These are phyloP conservation scores for Lasioglossum albipes DNA, from an alignment of 1,140 invertebrate species.

Conservation along the genomic window DNA sequence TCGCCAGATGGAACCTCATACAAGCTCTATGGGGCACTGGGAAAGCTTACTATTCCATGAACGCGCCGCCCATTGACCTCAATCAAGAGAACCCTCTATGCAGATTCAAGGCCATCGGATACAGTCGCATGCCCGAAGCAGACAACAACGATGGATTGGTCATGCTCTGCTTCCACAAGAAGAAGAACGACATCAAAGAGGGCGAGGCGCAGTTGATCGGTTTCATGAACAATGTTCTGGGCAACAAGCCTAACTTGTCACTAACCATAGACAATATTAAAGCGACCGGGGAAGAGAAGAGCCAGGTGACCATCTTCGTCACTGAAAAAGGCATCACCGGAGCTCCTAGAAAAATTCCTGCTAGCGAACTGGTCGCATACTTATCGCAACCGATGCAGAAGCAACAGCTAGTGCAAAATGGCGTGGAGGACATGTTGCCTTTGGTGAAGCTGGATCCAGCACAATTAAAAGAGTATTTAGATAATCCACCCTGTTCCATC, in stretches of 20 bases:
- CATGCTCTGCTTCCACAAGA: slow-evolving; percentile 90
- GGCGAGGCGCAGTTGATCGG: slow-evolving; percentile 88
- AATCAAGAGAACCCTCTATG: slow-evolving; percentile 94
- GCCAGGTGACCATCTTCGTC: slow-evolving; percentile 89
- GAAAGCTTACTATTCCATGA: slow-evolving; percentile 88
- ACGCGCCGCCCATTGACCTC: slow-evolving; percentile 88
- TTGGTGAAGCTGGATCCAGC: slow-evolving; percentile 85
- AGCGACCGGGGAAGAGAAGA: slow-evolving; percentile 86
- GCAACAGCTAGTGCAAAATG: slow-evolving; percentile 85
- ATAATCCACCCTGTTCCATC: slow-evolving; percentile 91
- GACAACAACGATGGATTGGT: slow-evolving; percentile 94
- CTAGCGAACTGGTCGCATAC: slow-evolving; percentile 86
- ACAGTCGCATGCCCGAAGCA: slow-evolving; percentile 89
- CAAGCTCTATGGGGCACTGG: slow-evolving; percentile 96
- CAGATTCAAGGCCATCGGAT: slow-evolving; percentile 95
- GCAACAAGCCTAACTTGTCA: slow-evolving; percentile 90
- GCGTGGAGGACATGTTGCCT: slow-evolving; percentile 83
- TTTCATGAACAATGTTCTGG: slow-evolving; percentile 85
- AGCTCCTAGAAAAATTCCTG: slow-evolving; percentile 85
- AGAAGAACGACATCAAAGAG: slow-evolving; percentile 86
- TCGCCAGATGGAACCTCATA: slow-evolving; percentile 96
- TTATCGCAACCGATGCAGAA: slow-evolving; percentile 86
- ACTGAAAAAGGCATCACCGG: slow-evolving; percentile 87
- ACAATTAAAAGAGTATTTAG: slow-evolving; percentile 93
- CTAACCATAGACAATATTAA: slow-evolving; percentile 89